Base-by-base conservation (phyloP, 2,888 invertebrate genomes). In the Ectobius pallidus region DNA sequence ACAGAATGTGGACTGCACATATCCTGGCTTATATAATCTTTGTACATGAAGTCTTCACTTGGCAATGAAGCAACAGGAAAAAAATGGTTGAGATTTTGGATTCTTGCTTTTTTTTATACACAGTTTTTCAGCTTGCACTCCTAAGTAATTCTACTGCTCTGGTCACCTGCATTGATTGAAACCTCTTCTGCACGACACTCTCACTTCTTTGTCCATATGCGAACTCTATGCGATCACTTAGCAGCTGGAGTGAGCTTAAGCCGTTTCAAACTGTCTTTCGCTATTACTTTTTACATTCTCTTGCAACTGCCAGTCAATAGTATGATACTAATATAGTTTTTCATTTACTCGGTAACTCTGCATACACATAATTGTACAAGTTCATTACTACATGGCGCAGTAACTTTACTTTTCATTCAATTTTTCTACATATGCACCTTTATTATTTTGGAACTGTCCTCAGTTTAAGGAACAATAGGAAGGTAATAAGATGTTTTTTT, bases 401-500 rank as follows among this genome's bases (percentile, higher is more conserved):
- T 25, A 52, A 52, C 11, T 16, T 34, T 34, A 34, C 6, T 34
- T 55, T 55, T 14, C 27, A 30, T 27, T 58, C 27, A 58, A 58
- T n/a, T 30, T 58, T 58, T 58, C 16, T 58, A 58, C n/a, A 46
- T 46, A 22, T 65, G 71, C 55, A 71, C 65, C 55, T 65, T 67
- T 44, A 65, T 52, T 55, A 34, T 39, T 39, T 71, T 71, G 65
- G 67, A 71, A 73, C 52, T 61, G 69, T 67, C 58, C 52, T 69
- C 69, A 69, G 32, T 39, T 61, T 61, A 49, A 58, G 68, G 68
- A 49, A 71, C 49, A 32, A 63, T 44, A 27, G 67, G 69, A 49
- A 63, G 22, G 25, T 69, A 20, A 46, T 52, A 52, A 65, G 58
- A 52, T 52, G 27, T 25, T 49, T 34, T 18, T 52, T 18, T 67